phyloP scores from a whole-genome alignment of 2,113 vertebrate genomes.

The Halcyon senegalensis region DNA sequence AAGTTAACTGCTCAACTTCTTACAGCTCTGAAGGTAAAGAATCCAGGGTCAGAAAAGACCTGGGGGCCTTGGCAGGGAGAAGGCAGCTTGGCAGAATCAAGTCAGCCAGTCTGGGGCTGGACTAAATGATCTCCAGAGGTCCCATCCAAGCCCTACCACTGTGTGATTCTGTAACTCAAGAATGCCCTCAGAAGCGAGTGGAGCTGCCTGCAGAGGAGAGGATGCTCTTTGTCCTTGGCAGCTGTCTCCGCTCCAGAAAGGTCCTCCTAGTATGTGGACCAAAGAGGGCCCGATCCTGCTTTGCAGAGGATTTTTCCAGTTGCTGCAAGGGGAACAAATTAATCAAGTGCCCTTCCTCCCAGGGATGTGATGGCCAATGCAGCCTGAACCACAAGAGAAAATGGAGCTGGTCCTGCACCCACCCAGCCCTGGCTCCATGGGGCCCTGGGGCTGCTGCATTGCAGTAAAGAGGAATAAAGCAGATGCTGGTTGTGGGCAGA shows the following conservation, averaged over 20 bases:
- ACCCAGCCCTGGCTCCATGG: neutral
- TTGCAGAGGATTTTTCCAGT: neutral
- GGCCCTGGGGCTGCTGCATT: neutral
- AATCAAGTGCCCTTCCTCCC: neutral
- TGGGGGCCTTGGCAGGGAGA: neutral
- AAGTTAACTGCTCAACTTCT: neutral
- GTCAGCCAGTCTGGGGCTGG: neutral
- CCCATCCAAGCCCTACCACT: neutral
- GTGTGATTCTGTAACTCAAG: neutral
- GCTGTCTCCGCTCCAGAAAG: neutral
- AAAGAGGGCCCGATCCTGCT: neutral
- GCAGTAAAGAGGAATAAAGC: neutral
- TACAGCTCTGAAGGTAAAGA: neutral
- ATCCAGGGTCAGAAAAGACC: neutral
- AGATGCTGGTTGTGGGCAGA: accelerated
- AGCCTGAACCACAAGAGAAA: neutral
- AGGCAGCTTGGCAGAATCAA: neutral
- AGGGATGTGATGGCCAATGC: neutral
- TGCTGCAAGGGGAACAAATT: neutral
- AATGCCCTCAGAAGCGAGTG: accelerated
- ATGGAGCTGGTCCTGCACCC: neutral
- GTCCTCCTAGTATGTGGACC: neutral
- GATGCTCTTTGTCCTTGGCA: neutral
- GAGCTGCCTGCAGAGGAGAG: neutral
- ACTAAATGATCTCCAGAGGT: neutral